Evolutionary conservation across 1,140 invertebrate species (phyloP).

Genomic region (Drosophila punjabiensis): DNA sequence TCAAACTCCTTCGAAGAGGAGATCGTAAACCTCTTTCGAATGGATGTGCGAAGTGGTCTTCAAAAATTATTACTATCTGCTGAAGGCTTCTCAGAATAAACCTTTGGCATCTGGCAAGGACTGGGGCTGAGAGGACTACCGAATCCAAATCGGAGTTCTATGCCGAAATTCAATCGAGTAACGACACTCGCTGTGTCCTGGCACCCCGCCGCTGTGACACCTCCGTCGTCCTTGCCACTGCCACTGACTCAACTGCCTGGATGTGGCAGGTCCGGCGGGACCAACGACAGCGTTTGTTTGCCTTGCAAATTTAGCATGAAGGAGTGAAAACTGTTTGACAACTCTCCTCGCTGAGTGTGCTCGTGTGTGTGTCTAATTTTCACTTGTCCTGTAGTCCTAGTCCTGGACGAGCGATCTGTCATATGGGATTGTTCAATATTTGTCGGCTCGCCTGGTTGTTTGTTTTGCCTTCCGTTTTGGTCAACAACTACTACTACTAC

Average conservation of each 20-base stretch:
- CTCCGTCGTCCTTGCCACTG: conserved; percentile 28
- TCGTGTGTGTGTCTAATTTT: conserved; percentile 57
- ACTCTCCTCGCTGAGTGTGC: conserved; percentile 22
- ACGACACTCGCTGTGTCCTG: conserved; percentile 48
- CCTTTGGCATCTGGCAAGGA: conserved; percentile 10
- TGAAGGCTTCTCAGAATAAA: conserved; percentile 35
- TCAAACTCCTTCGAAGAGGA: conserved; percentile 26
- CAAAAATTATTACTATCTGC: conserved; percentile 11
- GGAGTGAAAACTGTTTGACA: conserved; percentile 64
- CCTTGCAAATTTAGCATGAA: conserved; percentile 68
- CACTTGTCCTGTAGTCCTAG: conserved; percentile 50
- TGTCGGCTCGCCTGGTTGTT: conserved; percentile 27
- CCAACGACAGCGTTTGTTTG: conserved; percentile 53
- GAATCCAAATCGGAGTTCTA: conserved; percentile 7
- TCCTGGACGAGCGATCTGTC: conserved; percentile 49
- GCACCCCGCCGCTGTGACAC: conserved; percentile 40
- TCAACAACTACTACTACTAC: conserved; percentile 1
- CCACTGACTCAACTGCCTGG: conserved; percentile 1
- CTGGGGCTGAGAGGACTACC: conserved; percentile 44
- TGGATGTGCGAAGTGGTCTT: conserved; percentile 21
- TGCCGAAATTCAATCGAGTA: conserved; percentile 6
- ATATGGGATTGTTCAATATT: conserved; percentile 63
- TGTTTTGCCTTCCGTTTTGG: conserved; percentile 58
- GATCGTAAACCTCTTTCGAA: conserved; percentile 42
- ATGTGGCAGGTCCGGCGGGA: conserved; percentile 36